phyloP scores from a whole-genome alignment of 2,113 vertebrate species.

The Xenus cinereus region DNA sequence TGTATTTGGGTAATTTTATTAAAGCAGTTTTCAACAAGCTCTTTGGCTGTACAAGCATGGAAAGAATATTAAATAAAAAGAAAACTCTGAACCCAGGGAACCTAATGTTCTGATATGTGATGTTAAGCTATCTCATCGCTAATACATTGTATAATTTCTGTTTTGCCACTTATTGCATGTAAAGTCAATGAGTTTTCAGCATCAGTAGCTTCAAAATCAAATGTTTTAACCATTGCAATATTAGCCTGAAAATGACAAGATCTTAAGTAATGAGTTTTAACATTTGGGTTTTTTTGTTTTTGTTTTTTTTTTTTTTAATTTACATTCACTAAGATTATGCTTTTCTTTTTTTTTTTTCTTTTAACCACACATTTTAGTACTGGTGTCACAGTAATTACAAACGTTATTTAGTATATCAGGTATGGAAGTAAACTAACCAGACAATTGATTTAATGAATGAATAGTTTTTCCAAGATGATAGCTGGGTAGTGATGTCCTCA shows the following conservation, averaged over 20 bases:
- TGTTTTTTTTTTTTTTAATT: background rate
- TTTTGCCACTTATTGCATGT: background rate
- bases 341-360: background rate
- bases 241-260: background rate
- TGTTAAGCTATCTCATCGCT: background rate
- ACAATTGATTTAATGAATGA: background rate
- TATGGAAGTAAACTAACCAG: background rate
- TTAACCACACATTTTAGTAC: background rate
- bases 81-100: background rate
- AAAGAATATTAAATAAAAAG: background rate
- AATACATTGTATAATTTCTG: background rate
- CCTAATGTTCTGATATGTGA: background rate
- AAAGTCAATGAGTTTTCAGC: background rate
- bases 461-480: background rate
- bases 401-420: background rate
- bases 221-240: background rate
- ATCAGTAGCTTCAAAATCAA: background rate
- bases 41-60: background rate
- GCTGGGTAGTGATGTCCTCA: background rate
- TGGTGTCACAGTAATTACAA: background rate
- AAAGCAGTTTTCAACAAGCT: constrained; percentile 10
- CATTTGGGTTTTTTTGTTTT: too few relatives aligned
- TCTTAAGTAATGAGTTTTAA: background rate
- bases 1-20: constrained; percentile 18
- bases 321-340: background rate